phyloP scores from a whole-genome alignment of 37 sponge, comb jelly and placozoan species.

The Ephydatia muelleri region DNA sequence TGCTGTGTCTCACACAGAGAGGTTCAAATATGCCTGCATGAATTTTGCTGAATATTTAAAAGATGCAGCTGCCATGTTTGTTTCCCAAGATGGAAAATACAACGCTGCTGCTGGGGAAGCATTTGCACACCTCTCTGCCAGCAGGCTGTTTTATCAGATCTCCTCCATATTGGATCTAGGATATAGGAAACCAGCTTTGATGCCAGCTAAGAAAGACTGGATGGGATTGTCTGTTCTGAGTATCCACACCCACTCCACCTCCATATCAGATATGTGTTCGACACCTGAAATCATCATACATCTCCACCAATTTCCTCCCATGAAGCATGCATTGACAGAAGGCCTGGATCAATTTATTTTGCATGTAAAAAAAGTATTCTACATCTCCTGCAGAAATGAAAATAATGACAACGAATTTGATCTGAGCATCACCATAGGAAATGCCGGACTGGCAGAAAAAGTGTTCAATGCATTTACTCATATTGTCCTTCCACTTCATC shows the following conservation, averaged over 20 bases:
- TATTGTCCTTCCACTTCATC: neutral
- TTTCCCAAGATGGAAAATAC: neutral
- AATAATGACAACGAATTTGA: neutral
- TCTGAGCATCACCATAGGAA: neutral
- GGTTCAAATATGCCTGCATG: neutral
- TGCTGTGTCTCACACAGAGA: neutral
- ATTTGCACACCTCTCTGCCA: neutral
- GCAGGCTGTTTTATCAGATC: neutral
- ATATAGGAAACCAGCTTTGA: neutral
- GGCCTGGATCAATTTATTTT: neutral
- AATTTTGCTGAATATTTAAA: neutral
- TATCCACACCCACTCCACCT: neutral
- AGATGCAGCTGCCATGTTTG: neutral
- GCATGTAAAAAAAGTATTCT: neutral
- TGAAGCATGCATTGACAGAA: neutral
- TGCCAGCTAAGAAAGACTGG: neutral
- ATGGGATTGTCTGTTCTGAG: neutral
- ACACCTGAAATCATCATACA: neutral
- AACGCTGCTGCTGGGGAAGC: neutral
- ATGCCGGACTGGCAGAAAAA: neutral
- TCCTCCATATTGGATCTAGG: neutral
- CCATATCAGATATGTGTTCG: neutral
- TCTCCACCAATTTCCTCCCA: neutral
- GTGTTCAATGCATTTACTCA: neutral
- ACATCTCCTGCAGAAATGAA: neutral